Conservation (phyloP, 2,888 invertebrate species). For the Andrena hattorfiana region DNA sequence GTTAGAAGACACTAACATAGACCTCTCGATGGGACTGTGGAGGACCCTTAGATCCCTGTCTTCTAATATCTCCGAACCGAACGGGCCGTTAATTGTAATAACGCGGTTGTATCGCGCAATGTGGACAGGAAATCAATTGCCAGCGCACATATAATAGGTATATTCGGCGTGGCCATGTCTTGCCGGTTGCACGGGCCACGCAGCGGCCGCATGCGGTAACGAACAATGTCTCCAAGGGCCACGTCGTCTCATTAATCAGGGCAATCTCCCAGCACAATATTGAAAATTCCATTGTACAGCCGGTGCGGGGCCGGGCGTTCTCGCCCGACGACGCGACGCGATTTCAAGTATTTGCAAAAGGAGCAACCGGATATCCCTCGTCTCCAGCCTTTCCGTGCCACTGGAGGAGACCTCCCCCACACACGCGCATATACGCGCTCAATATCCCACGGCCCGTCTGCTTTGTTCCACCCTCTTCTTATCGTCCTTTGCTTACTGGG, state of each 20-base stretch:
- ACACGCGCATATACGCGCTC: neutral
- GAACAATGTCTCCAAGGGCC: constrained; percentile 61
- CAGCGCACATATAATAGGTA: constrained; percentile 7
- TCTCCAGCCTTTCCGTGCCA: constrained; percentile 19
- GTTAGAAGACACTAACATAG: no score
- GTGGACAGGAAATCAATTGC: constrained; percentile 11
- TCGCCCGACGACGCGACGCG: constrained; percentile 67
- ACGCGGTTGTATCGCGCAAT: constrained; percentile 14
- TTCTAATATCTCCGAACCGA: neutral
- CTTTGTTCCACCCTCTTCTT: constrained; percentile 31
- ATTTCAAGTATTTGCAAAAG: constrained; percentile 78
- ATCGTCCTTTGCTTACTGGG: constrained; percentile 30
- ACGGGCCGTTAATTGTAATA: constrained; percentile 34
- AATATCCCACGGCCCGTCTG: neutral
- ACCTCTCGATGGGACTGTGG: no score
- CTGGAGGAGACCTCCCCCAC: neutral
- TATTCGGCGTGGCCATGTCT: neutral
- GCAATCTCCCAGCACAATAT: constrained; percentile 77
- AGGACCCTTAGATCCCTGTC: no score
- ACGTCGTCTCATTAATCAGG: constrained; percentile 76
- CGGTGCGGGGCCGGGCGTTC: constrained; percentile 59
- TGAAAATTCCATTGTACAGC: constrained; percentile 78
- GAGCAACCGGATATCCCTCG: constrained; percentile 58
- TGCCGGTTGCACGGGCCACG: constrained; percentile 30
- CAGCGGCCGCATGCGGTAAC: constrained; percentile 45